Conservation (phyloP, 2,113 vertebrate species). For the Anhinga anhinga region DNA sequence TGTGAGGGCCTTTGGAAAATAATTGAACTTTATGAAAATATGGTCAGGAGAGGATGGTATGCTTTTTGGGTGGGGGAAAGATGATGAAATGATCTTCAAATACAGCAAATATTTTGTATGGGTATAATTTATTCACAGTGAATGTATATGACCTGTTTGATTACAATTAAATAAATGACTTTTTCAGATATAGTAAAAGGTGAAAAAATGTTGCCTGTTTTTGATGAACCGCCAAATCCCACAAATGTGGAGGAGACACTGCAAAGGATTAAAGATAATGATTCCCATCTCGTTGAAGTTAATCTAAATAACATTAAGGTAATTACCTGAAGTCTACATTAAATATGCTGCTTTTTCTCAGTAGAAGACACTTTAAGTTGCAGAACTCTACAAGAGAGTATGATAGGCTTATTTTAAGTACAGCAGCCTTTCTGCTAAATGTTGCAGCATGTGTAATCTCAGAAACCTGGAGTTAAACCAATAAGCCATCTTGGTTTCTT, state of each 20-base stretch:
- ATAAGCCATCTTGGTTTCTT: neutral
- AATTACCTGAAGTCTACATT: neutral
- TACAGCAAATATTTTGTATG: neutral
- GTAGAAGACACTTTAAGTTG: neutral
- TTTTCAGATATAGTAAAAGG: constrained; percentile 92
- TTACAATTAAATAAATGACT: neutral
- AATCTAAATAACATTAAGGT: constrained; percentile 99
- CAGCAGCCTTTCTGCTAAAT: neutral
- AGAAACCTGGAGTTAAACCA: neutral
- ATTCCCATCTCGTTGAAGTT: constrained; percentile 86
- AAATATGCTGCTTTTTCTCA: neutral
- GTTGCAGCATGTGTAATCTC: neutral
- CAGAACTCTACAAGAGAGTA: neutral
- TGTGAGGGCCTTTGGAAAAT: neutral
- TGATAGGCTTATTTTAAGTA: neutral
- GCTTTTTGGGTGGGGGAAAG: neutral
- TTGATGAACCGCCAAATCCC: constrained; percentile 96
- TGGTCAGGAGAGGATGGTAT: neutral
- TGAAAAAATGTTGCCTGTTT: constrained; percentile 91
- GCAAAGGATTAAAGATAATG: constrained; percentile 89
- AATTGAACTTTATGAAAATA: neutral
- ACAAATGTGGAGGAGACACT: constrained; percentile 96
- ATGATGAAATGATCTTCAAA: neutral
- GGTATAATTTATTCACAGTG: neutral
- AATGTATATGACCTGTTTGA: neutral